Conservation (phyloP, 2,888 invertebrate species). For the Creontiades dilutus region DNA sequence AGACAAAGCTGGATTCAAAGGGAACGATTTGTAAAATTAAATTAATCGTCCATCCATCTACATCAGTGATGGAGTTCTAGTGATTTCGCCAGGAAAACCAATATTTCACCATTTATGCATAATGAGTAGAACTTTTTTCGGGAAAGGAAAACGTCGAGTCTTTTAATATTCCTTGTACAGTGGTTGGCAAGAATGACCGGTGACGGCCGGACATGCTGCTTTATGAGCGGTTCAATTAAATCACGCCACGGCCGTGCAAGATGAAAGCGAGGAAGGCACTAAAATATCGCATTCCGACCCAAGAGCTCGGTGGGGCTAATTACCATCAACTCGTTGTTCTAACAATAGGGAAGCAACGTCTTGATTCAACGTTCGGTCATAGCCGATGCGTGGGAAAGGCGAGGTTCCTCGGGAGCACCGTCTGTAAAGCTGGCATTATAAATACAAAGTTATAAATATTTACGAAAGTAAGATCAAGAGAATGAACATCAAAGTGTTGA, state of each 20-base stretch:
- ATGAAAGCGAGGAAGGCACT: conserved; percentile 33
- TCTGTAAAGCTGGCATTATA: not conserved
- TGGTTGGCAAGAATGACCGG: not conserved
- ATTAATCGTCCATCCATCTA: too few relatives aligned
- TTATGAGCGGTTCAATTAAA: conserved; percentile 42
- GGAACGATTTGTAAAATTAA: too few relatives aligned
- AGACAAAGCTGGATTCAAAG: too few relatives aligned
- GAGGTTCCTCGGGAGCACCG: not conserved
- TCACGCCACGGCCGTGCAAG: conserved; percentile 26
- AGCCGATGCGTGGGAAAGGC: not conserved
- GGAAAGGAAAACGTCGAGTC: too few relatives aligned
- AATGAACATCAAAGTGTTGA: too few relatives aligned
- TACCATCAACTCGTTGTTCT: not conserved
- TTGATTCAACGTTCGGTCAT: not conserved
- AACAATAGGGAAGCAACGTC: not conserved
- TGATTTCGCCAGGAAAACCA: too few relatives aligned
- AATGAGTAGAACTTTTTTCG: too few relatives aligned
- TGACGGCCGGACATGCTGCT: not conserved
- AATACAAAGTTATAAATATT: too few relatives aligned
- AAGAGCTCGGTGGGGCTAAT: conserved; percentile 15
- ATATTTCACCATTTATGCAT: too few relatives aligned
- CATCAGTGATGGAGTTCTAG: too few relatives aligned
- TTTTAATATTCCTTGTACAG: not conserved
- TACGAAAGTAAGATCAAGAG: too few relatives aligned
- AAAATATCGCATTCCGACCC: conserved; percentile 45